These are phyloP conservation scores for Nettapus auritus DNA, from an alignment of 2,113 vertebrate genomes.

Conservation along the genomic window DNA sequence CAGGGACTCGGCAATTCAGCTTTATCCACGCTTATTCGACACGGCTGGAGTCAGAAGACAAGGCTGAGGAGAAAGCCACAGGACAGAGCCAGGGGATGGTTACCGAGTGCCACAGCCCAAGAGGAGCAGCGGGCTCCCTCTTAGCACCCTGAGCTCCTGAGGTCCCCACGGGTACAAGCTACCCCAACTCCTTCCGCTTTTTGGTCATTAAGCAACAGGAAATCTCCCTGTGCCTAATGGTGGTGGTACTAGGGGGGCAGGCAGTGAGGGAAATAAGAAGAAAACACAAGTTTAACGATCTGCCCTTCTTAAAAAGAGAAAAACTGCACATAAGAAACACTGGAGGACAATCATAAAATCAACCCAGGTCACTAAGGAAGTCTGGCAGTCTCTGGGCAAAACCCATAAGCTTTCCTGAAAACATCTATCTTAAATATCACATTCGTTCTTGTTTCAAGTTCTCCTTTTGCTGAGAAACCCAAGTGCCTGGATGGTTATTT, in stretches of 20 bases:
- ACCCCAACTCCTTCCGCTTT: not conserved
- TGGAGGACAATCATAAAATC: not conserved
- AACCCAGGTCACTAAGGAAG: not conserved
- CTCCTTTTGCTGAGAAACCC: not conserved
- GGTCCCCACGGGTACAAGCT: rapidly evolving
- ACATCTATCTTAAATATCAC: not conserved
- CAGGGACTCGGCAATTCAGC: not conserved
- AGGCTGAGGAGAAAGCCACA: rapidly evolving
- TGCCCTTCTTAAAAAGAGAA: not conserved
- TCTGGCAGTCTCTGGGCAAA: not conserved
- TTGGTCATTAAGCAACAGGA: not conserved
- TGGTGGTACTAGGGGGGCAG: not conserved
- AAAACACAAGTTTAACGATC: not conserved
- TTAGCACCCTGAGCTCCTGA: not conserved
- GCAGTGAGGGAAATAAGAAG: not conserved
- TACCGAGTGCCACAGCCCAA: rapidly evolving
- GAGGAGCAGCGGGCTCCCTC: not conserved
- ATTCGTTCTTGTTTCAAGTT: not conserved
- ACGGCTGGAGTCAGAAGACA: not conserved
- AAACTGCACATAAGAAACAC: not conserved
- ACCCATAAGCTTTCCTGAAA: not conserved
- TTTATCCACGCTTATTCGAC: not conserved
- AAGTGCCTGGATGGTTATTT: not conserved
- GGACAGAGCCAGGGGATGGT: not conserved
- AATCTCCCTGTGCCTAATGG: not conserved